Evolutionary conservation across 1,140 invertebrate genomes (phyloP).

Genomic region (Phymorhynchus buccinoides): DNA sequence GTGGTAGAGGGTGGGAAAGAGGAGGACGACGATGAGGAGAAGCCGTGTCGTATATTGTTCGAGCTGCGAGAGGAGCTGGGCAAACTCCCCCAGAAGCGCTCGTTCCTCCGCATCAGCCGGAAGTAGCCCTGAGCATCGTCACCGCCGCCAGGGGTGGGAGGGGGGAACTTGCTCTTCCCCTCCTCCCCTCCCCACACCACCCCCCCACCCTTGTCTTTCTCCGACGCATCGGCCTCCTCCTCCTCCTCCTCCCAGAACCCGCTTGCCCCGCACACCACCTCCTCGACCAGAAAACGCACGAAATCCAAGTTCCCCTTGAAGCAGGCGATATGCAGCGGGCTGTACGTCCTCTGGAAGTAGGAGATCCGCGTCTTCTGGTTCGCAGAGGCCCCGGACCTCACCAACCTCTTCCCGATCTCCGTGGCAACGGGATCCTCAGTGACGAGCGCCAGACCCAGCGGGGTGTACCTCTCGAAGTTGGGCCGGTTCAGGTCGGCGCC

Average conservation of each 20-base stretch:
- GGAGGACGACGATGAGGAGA: not conserved
- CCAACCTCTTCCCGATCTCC: conserved; percentile 37
- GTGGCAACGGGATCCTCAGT: not conserved
- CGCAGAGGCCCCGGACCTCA: conserved; percentile 44
- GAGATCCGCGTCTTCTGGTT: conserved; percentile 44
- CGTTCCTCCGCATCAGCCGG: not conserved
- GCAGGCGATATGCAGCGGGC: conserved; percentile 51
- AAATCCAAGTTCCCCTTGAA: conserved; percentile 51
- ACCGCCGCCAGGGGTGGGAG: too few relatives aligned
- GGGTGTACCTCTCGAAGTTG: conserved; percentile 46
- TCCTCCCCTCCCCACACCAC: not conserved
- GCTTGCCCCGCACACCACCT: conserved; percentile 28
- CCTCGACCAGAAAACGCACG: conserved; percentile 47
- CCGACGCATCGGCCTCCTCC: not conserved
- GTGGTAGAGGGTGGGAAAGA: too few relatives aligned
- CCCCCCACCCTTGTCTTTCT: not conserved
- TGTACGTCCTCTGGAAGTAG: conserved; percentile 46
- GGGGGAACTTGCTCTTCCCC: not conserved
- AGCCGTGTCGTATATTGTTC: not conserved
- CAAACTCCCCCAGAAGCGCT: not conserved
- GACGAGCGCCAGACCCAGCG: conserved; percentile 46
- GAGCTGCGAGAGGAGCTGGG: not conserved
- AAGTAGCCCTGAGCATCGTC: not conserved
- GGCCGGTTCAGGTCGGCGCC: conserved; percentile 49
- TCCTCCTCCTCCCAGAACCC: not conserved